Evolutionary conservation across 1,140 invertebrate species (phyloP), one percentile per base, ranked within the genome.

Genomic region (Tetranychus cinnabarinus): DNA sequence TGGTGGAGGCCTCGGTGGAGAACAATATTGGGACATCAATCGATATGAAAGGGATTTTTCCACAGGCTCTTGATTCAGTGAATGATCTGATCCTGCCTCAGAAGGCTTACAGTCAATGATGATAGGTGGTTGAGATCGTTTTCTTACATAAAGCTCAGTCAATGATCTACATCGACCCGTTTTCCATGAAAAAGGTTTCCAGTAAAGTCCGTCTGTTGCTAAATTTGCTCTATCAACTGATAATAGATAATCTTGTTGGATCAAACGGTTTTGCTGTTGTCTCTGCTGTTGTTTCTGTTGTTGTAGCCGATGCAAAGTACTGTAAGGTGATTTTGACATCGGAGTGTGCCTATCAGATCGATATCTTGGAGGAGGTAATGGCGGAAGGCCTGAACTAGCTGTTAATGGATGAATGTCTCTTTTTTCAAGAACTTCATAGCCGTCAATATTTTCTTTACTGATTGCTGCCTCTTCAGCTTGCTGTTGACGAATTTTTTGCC

Each of bases 111-210:
- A 10, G 39, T 42, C 39, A 5, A 6, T 42, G 39, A 10, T 23
- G 23, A 23, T 23, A 0, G 39, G 39, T 42, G 39, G 39, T 42
- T 42, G 39, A 42, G 39, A 6, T 10, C 39, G n/a, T 54, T 56
- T 39, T 23, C 59, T 48, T 12, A 61, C 45, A 55, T 61, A 61
- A 13, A 61, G 36, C 36, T 61, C 62, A 15, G 59, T 61, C 33
- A 63, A 37, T 33, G 54, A 58, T 8, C 62, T 52, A 58, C 59
- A 61, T 50, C 62, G 52, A 47, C 54, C 46, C 8, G 55, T 54
- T 39, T 63, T 63, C 59, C 59, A 63, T 10, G 37, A 34, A 57
- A 61, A 63, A 35, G 62, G 59, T 23, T 57, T 37, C 62, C 62
- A 63, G 37, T 50, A 33, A 5, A 63, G 50, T 39, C 59, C 31